Base-by-base conservation (phyloP, 2,797 vertebrate species). In the Sciurus carolinensis region DNA sequence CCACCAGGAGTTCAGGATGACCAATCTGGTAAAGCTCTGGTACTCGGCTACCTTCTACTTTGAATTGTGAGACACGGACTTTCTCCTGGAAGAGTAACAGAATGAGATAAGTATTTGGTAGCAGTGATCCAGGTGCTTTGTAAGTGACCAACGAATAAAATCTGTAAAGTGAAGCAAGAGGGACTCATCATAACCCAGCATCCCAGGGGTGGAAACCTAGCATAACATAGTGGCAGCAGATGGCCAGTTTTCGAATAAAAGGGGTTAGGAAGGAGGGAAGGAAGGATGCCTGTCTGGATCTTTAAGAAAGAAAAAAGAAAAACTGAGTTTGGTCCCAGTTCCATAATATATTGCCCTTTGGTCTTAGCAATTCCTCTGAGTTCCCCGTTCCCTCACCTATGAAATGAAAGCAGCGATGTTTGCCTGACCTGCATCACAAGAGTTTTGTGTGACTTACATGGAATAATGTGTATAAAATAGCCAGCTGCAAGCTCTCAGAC, bases 271-370 rank as follows among this genome's bases (percentile, higher is more conserved):
- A 66, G 67, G 42, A 44, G 86, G 64, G n/a, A 8, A 47, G 30
- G n/a, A 15, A 72, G 17, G 47, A 26, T 54, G 52, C 33, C 71
- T 76, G 8, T 92, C 47, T 81, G 87, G 26, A 64, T 84, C 75
- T 94, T 92, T 83, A 84, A 94, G 10, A 50, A 67, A 88, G 28
- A 90, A 91, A 67, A 17, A 8, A 91, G 71, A 57, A 44, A 79
- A 90, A 50, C 28, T 11, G 18, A 84, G 36, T 36, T 76, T 28
- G 39, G 33, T 44, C 62, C 44, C 47, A 64, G 50, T 50, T 91
- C 59, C 10, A 2, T 64, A 50, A 88, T 90, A 88, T 69, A 17
- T 42, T 91, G 67, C n/a, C n/a, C 10, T 91, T 89, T 73, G 66
- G 75, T 81, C 72, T 96, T 22, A n/a, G 28, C 24, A 42, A 3